Conservation (phyloP, 2,113 vertebrate genomes). For the Aepyceros melampus region DNA sequence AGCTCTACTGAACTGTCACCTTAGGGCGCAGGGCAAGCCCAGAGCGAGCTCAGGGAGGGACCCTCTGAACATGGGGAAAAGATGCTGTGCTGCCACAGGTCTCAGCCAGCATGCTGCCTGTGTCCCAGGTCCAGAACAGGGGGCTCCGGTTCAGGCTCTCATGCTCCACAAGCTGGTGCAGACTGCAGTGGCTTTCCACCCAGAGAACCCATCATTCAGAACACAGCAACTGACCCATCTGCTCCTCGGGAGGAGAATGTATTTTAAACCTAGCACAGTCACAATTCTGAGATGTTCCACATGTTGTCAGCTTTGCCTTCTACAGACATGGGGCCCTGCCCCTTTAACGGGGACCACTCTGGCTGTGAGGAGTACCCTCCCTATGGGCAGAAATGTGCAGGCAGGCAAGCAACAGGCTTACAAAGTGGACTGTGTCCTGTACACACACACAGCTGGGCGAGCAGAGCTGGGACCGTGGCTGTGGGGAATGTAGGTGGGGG, state of each 20-base stretch:
- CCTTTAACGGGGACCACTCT: rapidly evolving
- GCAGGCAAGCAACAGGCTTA: background rate
- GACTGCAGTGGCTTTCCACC: background rate
- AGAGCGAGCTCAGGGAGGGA: background rate
- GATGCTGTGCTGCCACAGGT: background rate
- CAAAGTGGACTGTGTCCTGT: background rate
- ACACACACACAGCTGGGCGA: background rate
- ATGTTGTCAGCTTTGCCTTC: background rate
- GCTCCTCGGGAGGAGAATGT: background rate
- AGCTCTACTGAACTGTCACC: background rate
- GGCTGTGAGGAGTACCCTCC: background rate
- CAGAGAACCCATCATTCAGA: background rate
- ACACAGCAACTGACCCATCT: background rate
- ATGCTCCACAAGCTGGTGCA: background rate
- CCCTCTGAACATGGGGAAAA: background rate
- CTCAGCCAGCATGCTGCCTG: rapidly evolving
- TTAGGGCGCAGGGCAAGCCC: background rate
- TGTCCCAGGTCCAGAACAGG: background rate
- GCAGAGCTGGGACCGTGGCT: background rate
- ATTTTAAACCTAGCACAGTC: background rate
- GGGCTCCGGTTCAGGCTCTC: background rate
- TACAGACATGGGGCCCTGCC: background rate
- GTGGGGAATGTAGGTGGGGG: background rate
- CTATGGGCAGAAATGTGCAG: background rate
- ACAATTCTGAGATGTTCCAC: background rate